These are phyloP conservation scores for Pollimyrus isidori DNA, from an alignment of 2,113 vertebrate genomes.

Conservation along the genomic window DNA sequence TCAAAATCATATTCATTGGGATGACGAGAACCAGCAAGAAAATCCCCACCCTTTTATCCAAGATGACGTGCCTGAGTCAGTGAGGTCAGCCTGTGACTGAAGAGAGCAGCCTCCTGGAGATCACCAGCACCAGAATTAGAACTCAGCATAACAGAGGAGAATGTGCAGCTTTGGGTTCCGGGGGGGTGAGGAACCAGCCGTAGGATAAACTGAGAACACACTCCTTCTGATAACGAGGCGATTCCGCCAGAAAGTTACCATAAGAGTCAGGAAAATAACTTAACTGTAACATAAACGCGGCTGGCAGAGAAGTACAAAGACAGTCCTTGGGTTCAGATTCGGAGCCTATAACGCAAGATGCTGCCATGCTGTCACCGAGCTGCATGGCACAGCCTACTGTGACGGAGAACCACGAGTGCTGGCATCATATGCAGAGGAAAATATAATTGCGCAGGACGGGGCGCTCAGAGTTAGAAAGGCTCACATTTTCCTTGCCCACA, in stretches of 20 bases:
- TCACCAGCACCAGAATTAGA: background rate
- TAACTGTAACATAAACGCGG: too few species aligned
- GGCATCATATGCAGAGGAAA: constrained; percentile 29
- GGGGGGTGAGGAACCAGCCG: background rate
- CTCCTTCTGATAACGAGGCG: background rate
- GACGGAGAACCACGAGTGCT: background rate
- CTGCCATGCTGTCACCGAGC: too few species aligned
- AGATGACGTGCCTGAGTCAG: background rate
- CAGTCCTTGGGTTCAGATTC: background rate
- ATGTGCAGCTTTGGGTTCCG: background rate
- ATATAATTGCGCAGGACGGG: constrained; percentile 31
- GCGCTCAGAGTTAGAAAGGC: constrained; percentile 13
- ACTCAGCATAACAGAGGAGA: background rate
- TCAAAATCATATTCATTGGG: background rate
- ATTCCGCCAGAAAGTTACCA: background rate
- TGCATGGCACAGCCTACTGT: background rate
- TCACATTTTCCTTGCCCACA: background rate
- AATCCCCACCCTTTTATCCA: background rate
- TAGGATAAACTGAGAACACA: background rate
- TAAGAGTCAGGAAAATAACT: background rate
- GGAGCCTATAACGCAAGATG: too few species aligned
- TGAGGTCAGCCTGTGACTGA: background rate
- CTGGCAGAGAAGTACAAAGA: background rate
- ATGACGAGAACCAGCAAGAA: background rate
- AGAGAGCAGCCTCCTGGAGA: background rate